Conservation (phyloP, 2,797 vertebrate species). For the Coreius guichenoti region DNA sequence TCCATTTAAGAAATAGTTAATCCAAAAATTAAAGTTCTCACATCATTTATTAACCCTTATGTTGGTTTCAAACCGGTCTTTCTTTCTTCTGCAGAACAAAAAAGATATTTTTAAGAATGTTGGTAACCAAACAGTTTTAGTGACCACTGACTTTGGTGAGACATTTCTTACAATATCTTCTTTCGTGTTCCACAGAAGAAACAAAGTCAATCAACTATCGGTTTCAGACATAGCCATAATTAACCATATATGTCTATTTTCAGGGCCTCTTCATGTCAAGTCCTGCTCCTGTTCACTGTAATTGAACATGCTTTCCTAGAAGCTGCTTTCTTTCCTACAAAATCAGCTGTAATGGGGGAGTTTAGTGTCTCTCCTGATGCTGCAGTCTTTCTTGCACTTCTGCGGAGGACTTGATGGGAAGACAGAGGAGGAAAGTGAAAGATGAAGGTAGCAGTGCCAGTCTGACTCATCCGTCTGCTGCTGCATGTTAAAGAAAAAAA, state of each 20-base stretch:
- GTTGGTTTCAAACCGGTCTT: not conserved
- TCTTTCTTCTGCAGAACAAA: not conserved
- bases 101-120: not conserved
- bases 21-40: not conserved
- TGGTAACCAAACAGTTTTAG: not conserved
- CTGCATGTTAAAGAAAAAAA: conserved; percentile 74
- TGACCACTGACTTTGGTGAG: not conserved
- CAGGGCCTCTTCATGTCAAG: not conserved
- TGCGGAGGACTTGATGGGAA: conserved; percentile 38
- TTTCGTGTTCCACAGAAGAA: not conserved
- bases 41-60: not conserved
- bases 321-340: not conserved
- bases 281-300: not conserved
- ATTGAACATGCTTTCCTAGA: not conserved
- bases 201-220: not conserved
- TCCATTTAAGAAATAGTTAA: not conserved
- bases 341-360: conserved; percentile 34
- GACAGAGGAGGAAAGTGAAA: conserved; percentile 35
- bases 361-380: conserved; percentile 41
- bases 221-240: not conserved
- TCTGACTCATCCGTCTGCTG: conserved; percentile 80
- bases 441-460: conserved; percentile 53
- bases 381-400: conserved; percentile 48
- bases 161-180: not conserved
- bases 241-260: conserved; percentile 1